Evolutionary conservation across 2,888 invertebrate species (phyloP), one percentile per base, ranked within the genome.

Genomic region (Mythimna ferrago): DNA sequence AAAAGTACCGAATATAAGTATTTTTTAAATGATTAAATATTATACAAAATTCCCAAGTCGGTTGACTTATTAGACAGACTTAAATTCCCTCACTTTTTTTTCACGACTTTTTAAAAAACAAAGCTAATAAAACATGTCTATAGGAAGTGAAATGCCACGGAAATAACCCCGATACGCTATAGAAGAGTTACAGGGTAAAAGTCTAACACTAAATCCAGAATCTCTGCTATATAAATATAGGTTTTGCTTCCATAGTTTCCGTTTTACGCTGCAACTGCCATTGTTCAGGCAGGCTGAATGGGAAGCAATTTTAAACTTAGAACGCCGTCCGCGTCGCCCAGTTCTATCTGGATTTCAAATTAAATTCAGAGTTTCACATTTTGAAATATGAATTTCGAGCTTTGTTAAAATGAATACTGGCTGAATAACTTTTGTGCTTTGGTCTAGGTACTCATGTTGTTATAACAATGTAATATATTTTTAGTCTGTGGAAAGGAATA

Each of bases 281-380:
- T 91, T 91, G 89, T 90, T 83, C 71, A 61, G 78, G 63, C 73
- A 61, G 75, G 75, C 56, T 89, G 88, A 91, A 91, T 89, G 85
- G 90, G 90, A 92, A 92, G 92, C 88, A 91, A 92, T 92, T 92
- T 90, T 78, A 87, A 92, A 91, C 90, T 90, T 87, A 84, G 86
- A 88, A 86, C 84, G 76, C 78, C 61, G 62, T 57, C 73, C 81
- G 73, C 65, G 70, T 75, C 76, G 68, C 76, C 81, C 69, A 67
- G 77, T 73, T 81, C 78, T 73, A 77, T 76, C 76, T 73, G 73
- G 75, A 82, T 86, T 82, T 81, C 44, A 73, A 81, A 87, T 82
- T 78, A 82, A 87, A 81, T 85, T 81, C 70, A 57, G 63, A 78
- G 71, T 58, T 80, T 62, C 66, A 73, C 79, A 71, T 83, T 86